phyloP scores from a whole-genome alignment of 2,113 vertebrate species.

The Apodemus sylvaticus region DNA sequence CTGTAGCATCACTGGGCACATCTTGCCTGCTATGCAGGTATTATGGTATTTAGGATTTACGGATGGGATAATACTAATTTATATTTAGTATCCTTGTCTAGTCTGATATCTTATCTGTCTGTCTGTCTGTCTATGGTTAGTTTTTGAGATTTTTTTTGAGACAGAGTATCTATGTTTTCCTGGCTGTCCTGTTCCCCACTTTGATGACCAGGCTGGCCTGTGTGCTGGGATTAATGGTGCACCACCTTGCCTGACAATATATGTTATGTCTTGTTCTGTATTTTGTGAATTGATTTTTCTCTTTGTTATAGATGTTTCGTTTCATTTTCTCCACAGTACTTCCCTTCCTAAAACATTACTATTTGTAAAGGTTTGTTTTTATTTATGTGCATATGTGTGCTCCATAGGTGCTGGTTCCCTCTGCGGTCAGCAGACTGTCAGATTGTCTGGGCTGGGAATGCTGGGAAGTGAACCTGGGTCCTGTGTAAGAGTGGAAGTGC shows the following conservation, averaged over 20 bases:
- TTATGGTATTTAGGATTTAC: background rate
- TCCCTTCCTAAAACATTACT: background rate
- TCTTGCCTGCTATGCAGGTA: background rate
- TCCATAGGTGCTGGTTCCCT: background rate
- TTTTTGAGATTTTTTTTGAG: background rate
- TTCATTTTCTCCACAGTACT: background rate
- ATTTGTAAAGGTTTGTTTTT: background rate
- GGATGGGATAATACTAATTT: background rate
- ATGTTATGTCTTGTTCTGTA: background rate
- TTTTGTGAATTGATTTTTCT: background rate
- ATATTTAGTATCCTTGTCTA: background rate
- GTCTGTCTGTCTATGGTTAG: too few relatives aligned
- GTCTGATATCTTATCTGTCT: background rate
- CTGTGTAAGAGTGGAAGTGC: background rate
- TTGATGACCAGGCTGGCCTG: background rate
- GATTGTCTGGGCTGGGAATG: background rate
- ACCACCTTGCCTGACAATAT: background rate
- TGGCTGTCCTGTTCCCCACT: background rate
- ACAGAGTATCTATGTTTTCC: background rate
- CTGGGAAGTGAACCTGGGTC: background rate
- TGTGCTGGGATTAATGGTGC: background rate
- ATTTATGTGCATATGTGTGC: background rate
- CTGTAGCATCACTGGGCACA: background rate
- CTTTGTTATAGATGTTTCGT: background rate
- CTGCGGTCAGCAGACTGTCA: background rate